A percentile compares a stretch with the other conserved stretches of the same genome.
Conservation (phyloP, 92 coral and sea anemone genomes). For the Ricordea florida region DNA sequence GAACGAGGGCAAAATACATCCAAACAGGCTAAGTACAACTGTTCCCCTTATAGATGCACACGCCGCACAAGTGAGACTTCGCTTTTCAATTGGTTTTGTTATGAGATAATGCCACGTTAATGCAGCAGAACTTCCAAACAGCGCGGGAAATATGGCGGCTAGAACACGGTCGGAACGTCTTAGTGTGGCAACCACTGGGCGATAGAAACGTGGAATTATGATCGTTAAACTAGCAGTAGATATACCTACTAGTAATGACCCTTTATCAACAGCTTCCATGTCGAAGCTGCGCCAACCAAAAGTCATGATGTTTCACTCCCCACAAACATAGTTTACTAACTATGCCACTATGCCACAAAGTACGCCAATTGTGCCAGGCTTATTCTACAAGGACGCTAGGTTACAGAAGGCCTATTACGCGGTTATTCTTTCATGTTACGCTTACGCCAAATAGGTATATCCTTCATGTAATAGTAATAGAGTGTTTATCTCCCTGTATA, state of each 20-base stretch:
- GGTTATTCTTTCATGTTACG: too few species aligned
- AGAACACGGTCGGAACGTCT: background rate
- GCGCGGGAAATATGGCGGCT: slow-evolving; percentile 62
- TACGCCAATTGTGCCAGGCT: too few species aligned
- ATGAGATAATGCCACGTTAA: slow-evolving; percentile 60
- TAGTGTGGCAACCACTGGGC: background rate
- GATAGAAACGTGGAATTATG: slow-evolving; percentile 15
- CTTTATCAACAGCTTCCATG: background rate
- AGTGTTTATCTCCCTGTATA: too few species aligned
- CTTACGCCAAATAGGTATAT: too few species aligned
- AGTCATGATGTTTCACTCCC: too few species aligned
- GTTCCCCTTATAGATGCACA: slow-evolving; percentile 76
- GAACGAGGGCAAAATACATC: slow-evolving; percentile 73
- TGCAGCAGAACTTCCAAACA: slow-evolving; percentile 63
- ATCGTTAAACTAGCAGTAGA: slow-evolving; percentile 10
- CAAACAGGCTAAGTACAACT: slow-evolving; percentile 44
- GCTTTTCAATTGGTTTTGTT: slow-evolving; percentile 44
- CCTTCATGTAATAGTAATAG: too few species aligned
- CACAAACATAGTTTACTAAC: too few species aligned
- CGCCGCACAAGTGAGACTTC: slow-evolving; percentile 63
- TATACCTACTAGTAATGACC: background rate
- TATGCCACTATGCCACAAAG: too few species aligned
- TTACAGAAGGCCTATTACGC: too few species aligned
- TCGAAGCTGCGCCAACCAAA: too few species aligned
- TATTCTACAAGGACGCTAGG: too few species aligned